phyloP scores from a whole-genome alignment of 2,888 invertebrate species.

The Unio pictorum region DNA sequence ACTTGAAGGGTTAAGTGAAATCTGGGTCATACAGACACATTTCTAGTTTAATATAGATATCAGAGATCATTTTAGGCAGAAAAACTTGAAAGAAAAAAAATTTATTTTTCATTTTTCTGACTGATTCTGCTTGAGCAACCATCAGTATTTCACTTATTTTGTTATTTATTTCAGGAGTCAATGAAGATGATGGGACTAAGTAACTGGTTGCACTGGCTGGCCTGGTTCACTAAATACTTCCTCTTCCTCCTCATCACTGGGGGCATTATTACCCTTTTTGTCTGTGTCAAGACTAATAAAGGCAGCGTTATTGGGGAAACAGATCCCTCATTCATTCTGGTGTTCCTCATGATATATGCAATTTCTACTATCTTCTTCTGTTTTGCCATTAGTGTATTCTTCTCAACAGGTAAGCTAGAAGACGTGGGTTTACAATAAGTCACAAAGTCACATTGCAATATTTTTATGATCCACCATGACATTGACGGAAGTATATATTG shows the following conservation, averaged over 20 bases:
- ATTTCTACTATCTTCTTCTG: slow-evolving; percentile 82
- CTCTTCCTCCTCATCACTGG: slow-evolving; percentile 79
- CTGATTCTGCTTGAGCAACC: background rate
- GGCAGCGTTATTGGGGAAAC: slow-evolving; percentile 80
- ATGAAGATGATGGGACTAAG: slow-evolving; percentile 93
- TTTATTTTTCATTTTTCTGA: too few relatives aligned
- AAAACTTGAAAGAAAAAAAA: too few relatives aligned
- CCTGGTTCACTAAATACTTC: slow-evolving; percentile 88
- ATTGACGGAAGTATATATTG: too few relatives aligned
- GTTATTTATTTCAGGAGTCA: slow-evolving; percentile 78
- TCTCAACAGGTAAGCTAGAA: slow-evolving; percentile 79
- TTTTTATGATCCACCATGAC: too few relatives aligned
- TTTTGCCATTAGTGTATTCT: slow-evolving; percentile 86
- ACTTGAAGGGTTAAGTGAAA: too few relatives aligned
- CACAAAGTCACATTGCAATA: too few relatives aligned
- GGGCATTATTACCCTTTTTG: slow-evolving; percentile 70
- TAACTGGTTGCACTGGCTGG: slow-evolving; percentile 88
- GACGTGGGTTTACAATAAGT: too few relatives aligned
- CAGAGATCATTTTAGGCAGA: too few relatives aligned
- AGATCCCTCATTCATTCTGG: slow-evolving; percentile 79
- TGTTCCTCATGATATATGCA: slow-evolving; percentile 82
- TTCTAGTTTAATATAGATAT: too few relatives aligned
- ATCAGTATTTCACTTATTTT: background rate
- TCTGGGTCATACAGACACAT: too few relatives aligned
- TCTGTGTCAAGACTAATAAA: slow-evolving; percentile 47